A percentile compares a stretch with the other conserved stretches of the same genome.
Evolutionary conservation across 2,113 vertebrate genomes (phyloP).

Genomic region (Archilochus colubris): DNA sequence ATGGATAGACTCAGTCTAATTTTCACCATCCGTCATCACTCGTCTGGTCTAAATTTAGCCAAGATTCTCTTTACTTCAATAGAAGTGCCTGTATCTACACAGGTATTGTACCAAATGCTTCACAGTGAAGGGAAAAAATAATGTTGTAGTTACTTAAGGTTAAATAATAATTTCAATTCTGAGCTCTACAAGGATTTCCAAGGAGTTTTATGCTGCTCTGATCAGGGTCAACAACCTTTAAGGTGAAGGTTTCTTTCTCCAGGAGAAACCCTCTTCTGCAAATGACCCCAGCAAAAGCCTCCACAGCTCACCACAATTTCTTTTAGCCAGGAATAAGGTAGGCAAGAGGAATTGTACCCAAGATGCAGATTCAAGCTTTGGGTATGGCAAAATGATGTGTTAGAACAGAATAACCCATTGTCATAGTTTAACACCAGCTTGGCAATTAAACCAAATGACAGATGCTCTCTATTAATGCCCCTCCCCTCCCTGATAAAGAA

Average conservation of each 20-base stretch:
- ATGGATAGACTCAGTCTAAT: neutral
- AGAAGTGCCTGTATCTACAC: neutral
- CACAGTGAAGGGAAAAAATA: neutral
- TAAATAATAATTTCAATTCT: slow-evolving; percentile 16
- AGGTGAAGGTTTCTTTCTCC: neutral
- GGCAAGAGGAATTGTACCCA: neutral
- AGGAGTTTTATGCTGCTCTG: neutral
- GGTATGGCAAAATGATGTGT: neutral
- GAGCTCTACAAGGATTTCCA: neutral
- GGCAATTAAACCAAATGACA: no score
- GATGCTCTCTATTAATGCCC: no score
- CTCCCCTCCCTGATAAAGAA: no score
- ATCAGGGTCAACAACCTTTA: neutral
- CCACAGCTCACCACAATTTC: neutral
- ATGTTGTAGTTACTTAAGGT: neutral
- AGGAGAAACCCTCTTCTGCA: neutral
- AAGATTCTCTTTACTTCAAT: neutral
- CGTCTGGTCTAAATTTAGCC: neutral
- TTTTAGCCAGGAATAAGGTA: neutral
- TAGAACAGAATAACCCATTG: neutral
- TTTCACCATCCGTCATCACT: neutral
- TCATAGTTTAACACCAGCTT: no score
- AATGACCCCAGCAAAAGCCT: neutral
- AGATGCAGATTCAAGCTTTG: neutral
- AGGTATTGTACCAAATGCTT: neutral